These are phyloP conservation scores for Asbolus verrucosus DNA, from an alignment of 1,140 invertebrate genomes.

Conservation along the genomic window DNA sequence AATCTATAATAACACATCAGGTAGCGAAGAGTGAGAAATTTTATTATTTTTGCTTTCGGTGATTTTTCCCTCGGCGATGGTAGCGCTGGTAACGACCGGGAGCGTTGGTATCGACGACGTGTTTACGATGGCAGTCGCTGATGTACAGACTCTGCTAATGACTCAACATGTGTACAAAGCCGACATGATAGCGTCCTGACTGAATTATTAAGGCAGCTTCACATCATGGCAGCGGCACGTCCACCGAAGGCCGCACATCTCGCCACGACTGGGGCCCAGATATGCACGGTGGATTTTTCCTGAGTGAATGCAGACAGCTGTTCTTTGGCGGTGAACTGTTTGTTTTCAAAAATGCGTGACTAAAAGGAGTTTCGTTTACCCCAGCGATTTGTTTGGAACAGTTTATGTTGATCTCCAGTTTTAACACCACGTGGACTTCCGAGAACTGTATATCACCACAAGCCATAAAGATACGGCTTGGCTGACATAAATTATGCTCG, in stretches of 20 bases:
- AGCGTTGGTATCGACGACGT: constrained; percentile 53
- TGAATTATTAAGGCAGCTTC: constrained; percentile 57
- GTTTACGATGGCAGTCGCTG: constrained; percentile 58
- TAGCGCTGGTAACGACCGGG: constrained; percentile 48
- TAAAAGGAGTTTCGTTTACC: constrained; percentile 52
- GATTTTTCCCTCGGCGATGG: constrained; percentile 1
- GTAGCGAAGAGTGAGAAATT: constrained; percentile 9
- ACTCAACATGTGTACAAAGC: constrained; percentile 58
- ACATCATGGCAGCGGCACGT: constrained; percentile 50
- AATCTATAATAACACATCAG: too few species aligned
- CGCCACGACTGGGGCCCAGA: constrained; percentile 15
- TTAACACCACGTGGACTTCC: constrained; percentile 56
- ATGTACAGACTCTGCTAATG: constrained; percentile 59
- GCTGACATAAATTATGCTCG: constrained; percentile 55
- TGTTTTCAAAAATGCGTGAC: constrained; percentile 53
- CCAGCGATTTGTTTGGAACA: constrained; percentile 48
- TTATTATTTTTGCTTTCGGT: neutral
- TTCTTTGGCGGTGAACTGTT: constrained; percentile 50
- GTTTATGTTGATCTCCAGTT: constrained; percentile 55
- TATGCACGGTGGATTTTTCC: constrained; percentile 31
- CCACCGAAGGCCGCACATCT: constrained; percentile 44
- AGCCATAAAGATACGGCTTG: constrained; percentile 55
- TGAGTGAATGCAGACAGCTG: constrained; percentile 51
- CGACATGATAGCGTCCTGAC: constrained; percentile 56
- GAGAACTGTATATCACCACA: constrained; percentile 53